Base-by-base conservation (phyloP, 2,797 vertebrate species). In the Neomorphus geoffroyi region DNA sequence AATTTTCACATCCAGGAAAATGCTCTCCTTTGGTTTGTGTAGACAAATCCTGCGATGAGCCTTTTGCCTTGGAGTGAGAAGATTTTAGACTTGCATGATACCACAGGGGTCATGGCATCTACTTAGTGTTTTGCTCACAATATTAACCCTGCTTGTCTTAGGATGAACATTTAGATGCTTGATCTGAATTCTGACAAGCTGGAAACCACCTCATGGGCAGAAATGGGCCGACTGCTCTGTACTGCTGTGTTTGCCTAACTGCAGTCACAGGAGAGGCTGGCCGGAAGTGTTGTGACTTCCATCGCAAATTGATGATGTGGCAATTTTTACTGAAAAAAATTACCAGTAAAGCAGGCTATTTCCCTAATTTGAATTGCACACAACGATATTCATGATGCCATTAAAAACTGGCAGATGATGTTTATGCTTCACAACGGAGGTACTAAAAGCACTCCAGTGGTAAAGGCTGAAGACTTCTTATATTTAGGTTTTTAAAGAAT, bases 121-220 rank as follows among this genome's bases (percentile, higher is more conserved):
- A 15, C 43, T 81, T 66, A 71, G 27, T 57, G 56, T 67, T 66
- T 74, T 85, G 28, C 35, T 83, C 33, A 37, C 57, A n/a, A 1
- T 10, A 41, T 61, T 93, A 91, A 75, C 37, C 51, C 35, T 88
- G 32, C 80, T 75, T 90, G 33, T 84, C 43, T 81, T 26, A 48
- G 61, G 57, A 65, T 56, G 66, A 86, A 39, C 35, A 9, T 71
- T 51, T 33, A 50, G 30, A 48, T 48, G 35, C 69, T 88, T 66
- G 50, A n/a, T 91, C 72, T 88, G 65, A 80, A 85, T 91, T 89
- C 39, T 83, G 65, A 87, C 43, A 70, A 80, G 56, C 58, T 81
- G 66, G 46, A 74, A 91, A 73, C 8, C 21, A 43, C 1, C 26
- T 64, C 24, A 10, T 13, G 23, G 45, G 32, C 26, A 39, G 23